Evolutionary conservation across 1,140 invertebrate genomes (phyloP), one percentile per base, ranked within the genome.

Genomic region (Trachymyrmex cornetzi): DNA sequence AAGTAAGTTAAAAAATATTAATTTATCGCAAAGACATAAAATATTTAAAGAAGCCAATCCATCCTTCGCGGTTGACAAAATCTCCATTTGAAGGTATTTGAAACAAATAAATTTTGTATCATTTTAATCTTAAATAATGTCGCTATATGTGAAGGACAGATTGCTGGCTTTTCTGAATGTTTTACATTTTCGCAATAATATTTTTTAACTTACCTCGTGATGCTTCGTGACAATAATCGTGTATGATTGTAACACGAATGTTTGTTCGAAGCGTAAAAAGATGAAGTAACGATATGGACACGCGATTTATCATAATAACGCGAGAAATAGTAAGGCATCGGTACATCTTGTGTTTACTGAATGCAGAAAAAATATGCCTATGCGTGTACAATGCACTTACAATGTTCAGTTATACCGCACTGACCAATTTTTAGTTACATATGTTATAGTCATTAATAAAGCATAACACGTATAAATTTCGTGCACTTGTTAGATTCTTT

Each of bases 261-360:
- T 74, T 48, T 59, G 24, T 72, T 22, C 11, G 12, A 72, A 82
- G 67, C 53, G 79, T 59, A 82, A 74, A 82, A 12, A 44, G 38
- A 59, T 30, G 14, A 38, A 57, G 12, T 69, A 71, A 57, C 19
- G 64, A 24, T 24, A 71, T 44, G 38, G 3, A 14, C 34, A 72
- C 12, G 38, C 24, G 34, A 82, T 48, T 74, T 82, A 82, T 59
- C 38, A 30, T 44, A 72, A 72, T 38, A 82, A 82, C 24, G 79
- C 22, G 4, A 82, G 4, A 72, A 72, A 82, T 72, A 82, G 79
- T 82, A 82, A 82, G 79, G 67, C 66, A 82, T 82, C 79, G 67
- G 79, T 82, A 82, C 79, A 82, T 82, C 79, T 82, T 82, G 22
- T 71, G 34, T 82, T 82, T 82, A 72, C 50, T 82, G 66, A 72